phyloP scores from a whole-genome alignment of 2,797 vertebrate genomes.

The Antrozous pallidus region DNA sequence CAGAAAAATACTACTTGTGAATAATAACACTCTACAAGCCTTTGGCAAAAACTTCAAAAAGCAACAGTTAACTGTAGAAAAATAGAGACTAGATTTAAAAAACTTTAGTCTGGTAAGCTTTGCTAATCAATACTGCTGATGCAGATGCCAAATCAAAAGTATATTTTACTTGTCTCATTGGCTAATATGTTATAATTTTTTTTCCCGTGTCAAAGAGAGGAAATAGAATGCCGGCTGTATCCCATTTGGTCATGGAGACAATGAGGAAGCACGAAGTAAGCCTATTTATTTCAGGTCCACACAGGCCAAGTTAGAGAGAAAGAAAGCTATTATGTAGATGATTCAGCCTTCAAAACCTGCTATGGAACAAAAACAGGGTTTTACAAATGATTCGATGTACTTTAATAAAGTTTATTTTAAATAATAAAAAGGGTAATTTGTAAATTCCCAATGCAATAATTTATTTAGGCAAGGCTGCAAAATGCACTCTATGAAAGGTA shows the following conservation, averaged over 20 bases:
- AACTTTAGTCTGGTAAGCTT: conserved; percentile 37
- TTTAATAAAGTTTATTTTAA: conserved; percentile 31
- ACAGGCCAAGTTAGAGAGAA: conserved; percentile 26
- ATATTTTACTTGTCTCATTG: conserved; percentile 27
- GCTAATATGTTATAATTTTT: neutral
- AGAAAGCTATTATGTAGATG: neutral
- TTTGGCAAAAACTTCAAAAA: conserved; percentile 58
- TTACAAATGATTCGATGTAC: neutral
- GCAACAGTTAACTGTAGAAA: conserved; percentile 19
- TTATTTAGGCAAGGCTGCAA: neutral
- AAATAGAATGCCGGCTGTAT: conserved; percentile 15
- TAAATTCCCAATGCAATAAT: neutral
- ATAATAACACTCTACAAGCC: conserved; percentile 22
- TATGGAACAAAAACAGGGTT: neutral
- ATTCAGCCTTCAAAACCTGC: neutral
- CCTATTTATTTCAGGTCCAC: neutral
- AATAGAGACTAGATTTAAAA: conserved; percentile 11
- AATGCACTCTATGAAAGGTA: neutral
- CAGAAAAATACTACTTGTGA: conserved; percentile 46
- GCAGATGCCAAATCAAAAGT: conserved; percentile 1
- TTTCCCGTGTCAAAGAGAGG: neutral
- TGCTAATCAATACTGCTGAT: conserved; percentile 1
- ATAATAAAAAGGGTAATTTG: neutral
- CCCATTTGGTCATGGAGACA: conserved; percentile 21
- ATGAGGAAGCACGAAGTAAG: conserved; percentile 11